A percentile compares a stretch with the other conserved stretches of the same genome.
phyloP scores from a whole-genome alignment of 2,113 vertebrate genomes.

The Strix uralensis region DNA sequence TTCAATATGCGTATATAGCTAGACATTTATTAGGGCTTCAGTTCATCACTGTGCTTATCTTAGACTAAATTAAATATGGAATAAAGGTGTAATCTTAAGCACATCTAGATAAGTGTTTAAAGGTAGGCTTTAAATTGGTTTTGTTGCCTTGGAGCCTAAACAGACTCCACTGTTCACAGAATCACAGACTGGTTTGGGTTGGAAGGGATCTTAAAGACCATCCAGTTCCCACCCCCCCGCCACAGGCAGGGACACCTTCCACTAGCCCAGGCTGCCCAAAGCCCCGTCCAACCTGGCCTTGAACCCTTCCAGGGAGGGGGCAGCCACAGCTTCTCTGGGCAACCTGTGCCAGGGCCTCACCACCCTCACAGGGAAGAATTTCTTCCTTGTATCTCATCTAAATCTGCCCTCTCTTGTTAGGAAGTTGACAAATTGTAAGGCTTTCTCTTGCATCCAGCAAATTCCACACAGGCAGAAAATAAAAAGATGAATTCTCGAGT shows the following conservation, averaged over 20 bases:
- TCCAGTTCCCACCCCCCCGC: too few species aligned
- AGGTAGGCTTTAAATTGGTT: not conserved
- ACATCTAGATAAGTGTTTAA: not conserved
- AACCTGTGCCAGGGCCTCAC: too few species aligned
- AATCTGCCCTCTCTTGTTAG: not conserved
- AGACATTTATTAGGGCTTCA: not conserved
- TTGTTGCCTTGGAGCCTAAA: not conserved
- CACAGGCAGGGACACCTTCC: too few species aligned
- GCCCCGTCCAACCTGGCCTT: too few species aligned
- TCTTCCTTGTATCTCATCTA: too few species aligned
- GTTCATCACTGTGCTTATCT: not conserved
- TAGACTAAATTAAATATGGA: not conserved
- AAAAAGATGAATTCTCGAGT: not conserved
- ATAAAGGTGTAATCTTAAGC: not conserved
- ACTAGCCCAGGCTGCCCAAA: too few species aligned
- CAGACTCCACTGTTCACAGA: not conserved
- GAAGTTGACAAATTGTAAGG: not conserved
- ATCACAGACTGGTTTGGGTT: too few species aligned
- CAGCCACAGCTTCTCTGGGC: too few species aligned
- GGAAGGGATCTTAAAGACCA: too few species aligned
- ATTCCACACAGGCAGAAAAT: not conserved
- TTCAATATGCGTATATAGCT: accelerated
- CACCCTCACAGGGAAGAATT: too few species aligned
- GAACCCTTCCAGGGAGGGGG: too few species aligned
- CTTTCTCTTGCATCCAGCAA: not conserved